Conservation (phyloP, 2,888 invertebrate species). For the Sepiola atlantica region DNA sequence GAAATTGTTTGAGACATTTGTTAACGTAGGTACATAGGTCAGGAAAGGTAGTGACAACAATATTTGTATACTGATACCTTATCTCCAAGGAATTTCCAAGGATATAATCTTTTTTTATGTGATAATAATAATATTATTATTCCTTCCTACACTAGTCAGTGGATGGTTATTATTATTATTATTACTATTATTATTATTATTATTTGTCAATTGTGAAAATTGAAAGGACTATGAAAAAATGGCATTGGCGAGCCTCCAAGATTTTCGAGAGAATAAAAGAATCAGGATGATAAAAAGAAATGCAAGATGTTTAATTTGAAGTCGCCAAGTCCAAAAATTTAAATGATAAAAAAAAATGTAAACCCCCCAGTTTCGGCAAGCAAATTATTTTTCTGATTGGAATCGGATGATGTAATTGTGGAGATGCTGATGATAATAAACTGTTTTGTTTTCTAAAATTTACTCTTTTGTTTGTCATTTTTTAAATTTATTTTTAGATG, state of each 20-base stretch:
- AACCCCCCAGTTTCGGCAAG: background rate
- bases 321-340: background rate
- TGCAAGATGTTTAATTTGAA: background rate
- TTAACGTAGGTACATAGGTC: no score
- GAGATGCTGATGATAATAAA: background rate
- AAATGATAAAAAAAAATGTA: background rate
- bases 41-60: no score
- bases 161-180: background rate
- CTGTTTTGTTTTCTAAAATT: background rate
- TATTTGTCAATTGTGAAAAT: no score
- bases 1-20: no score
- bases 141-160: background rate
- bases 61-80: no score
- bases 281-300: background rate
- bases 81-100: no score
- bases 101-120: no score
- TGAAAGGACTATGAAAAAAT: no score
- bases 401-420: background rate
- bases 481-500: no score
- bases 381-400: conserved; percentile 4
- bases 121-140: background rate
- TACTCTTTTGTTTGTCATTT: background rate
- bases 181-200: no score
- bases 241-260: background rate
- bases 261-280: background rate